phyloP scores from a whole-genome alignment of 2,113 vertebrate genomes.

The Pelusios castaneus region DNA sequence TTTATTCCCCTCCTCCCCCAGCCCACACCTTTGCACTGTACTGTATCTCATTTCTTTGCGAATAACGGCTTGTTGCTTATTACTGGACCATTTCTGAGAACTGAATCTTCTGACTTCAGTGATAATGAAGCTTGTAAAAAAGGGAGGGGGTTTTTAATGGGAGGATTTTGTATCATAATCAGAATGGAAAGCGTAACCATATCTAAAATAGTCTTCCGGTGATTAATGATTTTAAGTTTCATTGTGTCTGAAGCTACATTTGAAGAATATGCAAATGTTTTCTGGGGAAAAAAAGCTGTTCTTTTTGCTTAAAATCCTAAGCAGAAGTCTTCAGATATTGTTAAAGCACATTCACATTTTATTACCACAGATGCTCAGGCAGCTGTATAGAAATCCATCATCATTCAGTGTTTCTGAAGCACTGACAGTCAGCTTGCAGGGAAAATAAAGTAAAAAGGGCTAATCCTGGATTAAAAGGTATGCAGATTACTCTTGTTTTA shows the following conservation, averaged over 20 bases:
- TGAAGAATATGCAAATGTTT: conserved; percentile 42
- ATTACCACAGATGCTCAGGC: conserved; percentile 39
- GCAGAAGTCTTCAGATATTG: conserved; percentile 24
- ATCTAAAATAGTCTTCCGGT: not conserved
- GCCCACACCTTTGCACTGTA: not conserved
- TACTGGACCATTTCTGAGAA: conserved; percentile 23
- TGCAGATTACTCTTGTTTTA: conserved; percentile 48
- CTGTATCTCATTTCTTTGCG: conserved; percentile 35
- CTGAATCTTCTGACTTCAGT: not conserved
- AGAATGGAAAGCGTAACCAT: conserved; percentile 4
- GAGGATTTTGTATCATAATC: conserved; percentile 34
- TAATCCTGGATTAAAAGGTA: conserved; percentile 51
- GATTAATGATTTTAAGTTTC: conserved; percentile 48
- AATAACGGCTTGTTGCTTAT: conserved; percentile 49
- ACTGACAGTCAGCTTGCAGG: conserved; percentile 48
- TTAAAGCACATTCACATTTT: conserved; percentile 17
- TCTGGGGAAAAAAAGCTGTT: conserved; percentile 34
- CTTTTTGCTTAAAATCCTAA: not conserved
- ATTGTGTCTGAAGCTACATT: conserved; percentile 30
- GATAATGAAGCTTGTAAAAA: conserved; percentile 48
- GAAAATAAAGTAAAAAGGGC: conserved; percentile 54
- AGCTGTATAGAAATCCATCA: conserved; percentile 51
- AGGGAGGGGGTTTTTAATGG: conserved; percentile 4
- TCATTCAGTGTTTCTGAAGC: conserved; percentile 40
- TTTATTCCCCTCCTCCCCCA: not conserved